Conservation (phyloP, 2,888 invertebrate genomes). For the Leucania comma region DNA sequence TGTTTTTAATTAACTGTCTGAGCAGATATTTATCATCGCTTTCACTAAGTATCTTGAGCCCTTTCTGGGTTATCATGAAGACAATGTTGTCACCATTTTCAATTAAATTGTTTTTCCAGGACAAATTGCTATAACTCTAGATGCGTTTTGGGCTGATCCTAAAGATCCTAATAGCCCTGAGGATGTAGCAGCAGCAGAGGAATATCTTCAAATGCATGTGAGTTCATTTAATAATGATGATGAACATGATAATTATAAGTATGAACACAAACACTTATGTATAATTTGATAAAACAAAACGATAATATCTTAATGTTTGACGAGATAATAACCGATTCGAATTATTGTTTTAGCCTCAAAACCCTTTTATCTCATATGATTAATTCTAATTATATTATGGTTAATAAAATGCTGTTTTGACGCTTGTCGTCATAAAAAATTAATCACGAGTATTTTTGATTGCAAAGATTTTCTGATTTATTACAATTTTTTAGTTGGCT, state of each 20-base stretch:
- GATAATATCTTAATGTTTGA: no score
- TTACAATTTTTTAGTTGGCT: conserved; percentile 78
- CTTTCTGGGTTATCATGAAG: neutral
- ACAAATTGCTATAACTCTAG: conserved; percentile 90
- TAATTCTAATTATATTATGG: neutral
- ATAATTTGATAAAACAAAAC: neutral
- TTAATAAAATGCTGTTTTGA: neutral
- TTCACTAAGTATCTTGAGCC: conserved; percentile 22
- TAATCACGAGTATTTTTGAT: neutral
- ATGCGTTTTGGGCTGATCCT: conserved; percentile 90
- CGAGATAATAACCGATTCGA: neutral
- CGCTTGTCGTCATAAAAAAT: conserved; percentile 1
- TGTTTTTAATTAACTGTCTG: conserved; percentile 43
- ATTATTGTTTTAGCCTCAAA: neutral
- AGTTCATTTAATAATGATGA: conserved; percentile 61
- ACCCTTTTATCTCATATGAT: neutral
- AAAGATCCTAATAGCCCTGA: conserved; percentile 80
- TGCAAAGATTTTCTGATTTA: neutral
- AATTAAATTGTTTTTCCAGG: conserved; percentile 78
- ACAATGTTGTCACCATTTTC: neutral
- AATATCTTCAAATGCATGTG: conserved; percentile 90
- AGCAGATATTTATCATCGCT: conserved; percentile 15
- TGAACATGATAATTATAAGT: no score
- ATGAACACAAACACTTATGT: neutral
- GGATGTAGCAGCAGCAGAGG: conserved; percentile 89